Evolutionary conservation across 2,113 vertebrate genomes (phyloP).

Genomic region (Gasterosteus nipponicus): DNA sequence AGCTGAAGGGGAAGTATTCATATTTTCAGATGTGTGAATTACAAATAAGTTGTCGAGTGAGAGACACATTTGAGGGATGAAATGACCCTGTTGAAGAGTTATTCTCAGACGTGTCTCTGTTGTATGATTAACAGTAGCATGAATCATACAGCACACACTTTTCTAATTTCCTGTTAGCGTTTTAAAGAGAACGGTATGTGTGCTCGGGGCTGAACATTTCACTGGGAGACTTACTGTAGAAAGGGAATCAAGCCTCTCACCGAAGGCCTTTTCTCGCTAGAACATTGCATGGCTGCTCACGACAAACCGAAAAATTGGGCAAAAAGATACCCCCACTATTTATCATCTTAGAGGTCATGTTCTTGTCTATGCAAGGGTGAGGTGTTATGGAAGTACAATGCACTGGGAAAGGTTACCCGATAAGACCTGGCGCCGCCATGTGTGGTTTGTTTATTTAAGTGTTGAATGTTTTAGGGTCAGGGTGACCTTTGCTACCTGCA

Average conservation of each 20-base stretch:
- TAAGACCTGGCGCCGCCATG: constrained; percentile 52
- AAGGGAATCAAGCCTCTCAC: neutral
- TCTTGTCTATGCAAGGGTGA: constrained; percentile 17
- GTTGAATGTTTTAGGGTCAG: constrained; percentile 20
- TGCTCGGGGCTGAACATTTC: constrained; percentile 16
- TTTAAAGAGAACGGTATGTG: constrained; percentile 1
- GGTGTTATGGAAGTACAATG: constrained; percentile 33
- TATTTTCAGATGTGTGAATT: neutral
- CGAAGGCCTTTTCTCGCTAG: neutral
- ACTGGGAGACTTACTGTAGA: neutral
- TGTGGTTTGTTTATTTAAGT: constrained; percentile 52
- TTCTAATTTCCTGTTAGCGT: neutral
- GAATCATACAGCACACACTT: neutral
- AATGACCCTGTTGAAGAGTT: neutral
- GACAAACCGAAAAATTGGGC: neutral
- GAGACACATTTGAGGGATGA: neutral
- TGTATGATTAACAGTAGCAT: neutral
- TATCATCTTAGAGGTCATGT: constrained; percentile 24
- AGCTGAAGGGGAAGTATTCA: neutral
- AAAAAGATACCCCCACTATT: constrained; percentile 13
- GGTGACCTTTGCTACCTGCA: constrained; percentile 32
- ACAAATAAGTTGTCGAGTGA: neutral
- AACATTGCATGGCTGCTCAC: too few species aligned
- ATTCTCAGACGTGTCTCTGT: neutral
- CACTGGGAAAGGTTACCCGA: constrained; percentile 58